These are phyloP conservation scores for Larimichthys crocea DNA, from an alignment of 2,113 vertebrate species.

Conservation along the genomic window DNA sequence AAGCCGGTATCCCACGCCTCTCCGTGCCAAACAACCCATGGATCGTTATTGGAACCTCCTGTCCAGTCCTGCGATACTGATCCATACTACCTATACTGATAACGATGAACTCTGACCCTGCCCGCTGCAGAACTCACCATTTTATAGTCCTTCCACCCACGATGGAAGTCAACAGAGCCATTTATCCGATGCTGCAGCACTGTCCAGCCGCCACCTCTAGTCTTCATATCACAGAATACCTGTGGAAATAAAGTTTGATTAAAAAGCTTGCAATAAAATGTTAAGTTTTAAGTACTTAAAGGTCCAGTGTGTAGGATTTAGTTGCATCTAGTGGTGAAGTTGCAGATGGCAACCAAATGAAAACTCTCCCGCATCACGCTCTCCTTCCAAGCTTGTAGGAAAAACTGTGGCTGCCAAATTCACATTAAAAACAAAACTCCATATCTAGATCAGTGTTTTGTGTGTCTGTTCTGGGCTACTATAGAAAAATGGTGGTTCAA, in stretches of 20 bases:
- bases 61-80: slow-evolving; percentile 32
- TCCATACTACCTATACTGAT: slow-evolving; percentile 8
- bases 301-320: too few relatives aligned
- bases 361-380: too few relatives aligned
- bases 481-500: too few relatives aligned
- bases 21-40: slow-evolving; percentile 39
- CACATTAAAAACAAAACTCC: too few relatives aligned
- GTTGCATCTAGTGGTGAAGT: too few relatives aligned
- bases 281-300: too few relatives aligned
- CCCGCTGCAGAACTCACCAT: slow-evolving; percentile 68
- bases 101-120: neutral
- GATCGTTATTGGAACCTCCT: slow-evolving; percentile 68
- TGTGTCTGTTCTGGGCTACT: too few relatives aligned
- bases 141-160: slow-evolving; percentile 87
- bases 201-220: slow-evolving; percentile 87
- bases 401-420: too few relatives aligned
- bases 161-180: slow-evolving; percentile 85
- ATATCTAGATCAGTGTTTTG: too few relatives aligned
- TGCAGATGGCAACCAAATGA: too few relatives aligned
- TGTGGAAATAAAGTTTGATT: slow-evolving; percentile 43
- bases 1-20: slow-evolving; percentile 65
- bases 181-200: slow-evolving; percentile 85
- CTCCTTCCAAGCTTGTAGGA: too few relatives aligned
- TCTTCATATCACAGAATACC: slow-evolving; percentile 89
- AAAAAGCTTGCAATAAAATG: neutral